These are phyloP conservation scores for Nephrotoma flavescens DNA, from an alignment of 2,888 invertebrate species.

Conservation along the genomic window DNA sequence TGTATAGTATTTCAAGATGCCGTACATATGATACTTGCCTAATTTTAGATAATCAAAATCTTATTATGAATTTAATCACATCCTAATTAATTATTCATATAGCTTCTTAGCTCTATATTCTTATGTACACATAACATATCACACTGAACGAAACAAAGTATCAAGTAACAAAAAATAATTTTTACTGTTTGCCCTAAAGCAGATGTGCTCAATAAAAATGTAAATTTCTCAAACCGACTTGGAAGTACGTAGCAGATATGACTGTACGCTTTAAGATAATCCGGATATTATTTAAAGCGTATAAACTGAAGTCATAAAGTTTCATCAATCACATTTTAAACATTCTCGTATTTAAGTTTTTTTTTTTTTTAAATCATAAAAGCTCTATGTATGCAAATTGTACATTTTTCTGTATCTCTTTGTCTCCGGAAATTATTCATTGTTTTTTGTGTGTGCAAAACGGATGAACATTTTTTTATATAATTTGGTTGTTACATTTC, in stretches of 20 bases:
- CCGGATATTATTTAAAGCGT: too few relatives aligned
- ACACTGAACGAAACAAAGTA: background rate
- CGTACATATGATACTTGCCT: background rate
- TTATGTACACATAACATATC: background rate
- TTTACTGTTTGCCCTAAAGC: background rate
- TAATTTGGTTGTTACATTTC: background rate
- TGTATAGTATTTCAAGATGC: background rate
- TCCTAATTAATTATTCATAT: background rate
- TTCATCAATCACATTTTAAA: too few relatives aligned
- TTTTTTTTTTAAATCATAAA: background rate
- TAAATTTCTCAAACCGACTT: background rate
- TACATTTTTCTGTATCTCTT: background rate
- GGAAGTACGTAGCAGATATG: too few relatives aligned
- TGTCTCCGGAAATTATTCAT: background rate
- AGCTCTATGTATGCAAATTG: background rate
- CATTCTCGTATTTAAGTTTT: background rate
- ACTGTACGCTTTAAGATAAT: too few relatives aligned
- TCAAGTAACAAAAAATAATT: too few relatives aligned
- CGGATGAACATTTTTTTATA: background rate
- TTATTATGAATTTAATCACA: background rate
- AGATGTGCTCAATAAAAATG: background rate
- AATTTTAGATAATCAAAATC: background rate
- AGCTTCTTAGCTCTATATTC: background rate
- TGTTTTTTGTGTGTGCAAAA: background rate
- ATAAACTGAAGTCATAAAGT: too few relatives aligned